Base-by-base conservation (phyloP, 2,888 invertebrate species). In the Lasioglossum pauxillum region DNA sequence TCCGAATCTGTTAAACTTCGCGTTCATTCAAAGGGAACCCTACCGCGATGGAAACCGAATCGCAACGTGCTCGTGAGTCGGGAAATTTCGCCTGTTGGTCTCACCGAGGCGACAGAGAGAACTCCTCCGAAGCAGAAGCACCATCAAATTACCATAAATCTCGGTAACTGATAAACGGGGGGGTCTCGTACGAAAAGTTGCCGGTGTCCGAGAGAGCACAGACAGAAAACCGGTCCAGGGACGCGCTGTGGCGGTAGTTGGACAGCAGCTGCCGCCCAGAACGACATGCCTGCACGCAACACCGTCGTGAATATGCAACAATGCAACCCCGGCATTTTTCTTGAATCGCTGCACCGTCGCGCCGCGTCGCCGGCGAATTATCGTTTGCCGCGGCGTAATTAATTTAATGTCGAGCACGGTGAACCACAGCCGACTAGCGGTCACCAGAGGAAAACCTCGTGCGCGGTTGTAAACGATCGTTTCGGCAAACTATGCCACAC, bases 191-290 rank as follows among this genome's bases (percentile, higher is more conserved):
- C 64, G 74, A 77, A 75, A 53, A 77, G 60, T 72, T 72, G 27
- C 57, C 49, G 38, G 69, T 72, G 75, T 69, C 41, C 14, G 57
- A 73, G 53, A 53, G 53, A 53, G 10, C n/a, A 27, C 69, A 31
- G 41, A 38, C 46, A 71, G 82, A 82, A 69, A 89, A 89, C 89
- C 89, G 88, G 89, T 89, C 90, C 90, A 81, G 75, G 78, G 80
- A 84, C 73, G 80, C 76, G 78, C 41, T 3, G 23, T 73, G 88
- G 78, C 86, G 76, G 82, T 83, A 75, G 78, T 75, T 82, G 74
- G 79, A 84, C 77, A 57, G 90, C 90, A 90, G 90, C 89, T 90
- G 86, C 89, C 79, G 69, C 38, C 72, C 67, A 27, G 64, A 57
- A 64, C 77, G 82, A 74, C 83, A 83, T 82, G 82, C 75, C 64